A percentile compares a stretch with the other conserved stretches of the same genome.
phyloP scores from a whole-genome alignment of 2,797 vertebrate species.

The Limosa lapponica region DNA sequence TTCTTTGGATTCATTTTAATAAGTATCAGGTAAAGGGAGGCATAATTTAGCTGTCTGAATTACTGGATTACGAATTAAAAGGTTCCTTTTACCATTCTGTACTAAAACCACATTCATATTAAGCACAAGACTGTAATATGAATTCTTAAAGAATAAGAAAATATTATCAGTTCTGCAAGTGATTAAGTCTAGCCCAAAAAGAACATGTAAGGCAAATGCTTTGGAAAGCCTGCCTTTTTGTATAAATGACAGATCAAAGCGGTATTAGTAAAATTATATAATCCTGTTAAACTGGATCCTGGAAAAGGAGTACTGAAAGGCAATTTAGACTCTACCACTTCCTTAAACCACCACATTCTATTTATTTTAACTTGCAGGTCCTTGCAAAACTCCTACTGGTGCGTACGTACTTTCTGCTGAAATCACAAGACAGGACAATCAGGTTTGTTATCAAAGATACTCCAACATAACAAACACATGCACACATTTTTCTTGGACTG shows the following conservation, averaged over 20 bases:
- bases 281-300: conserved; percentile 62
- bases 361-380: conserved; percentile 44
- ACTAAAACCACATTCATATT: conserved; percentile 45
- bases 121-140: conserved; percentile 31
- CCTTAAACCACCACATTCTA: conserved; percentile 26
- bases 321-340: conserved; percentile 21
- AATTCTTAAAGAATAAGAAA: conserved; percentile 70
- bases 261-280: conserved; percentile 64
- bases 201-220: conserved; percentile 30
- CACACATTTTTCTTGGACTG: background rate
- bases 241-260: conserved; percentile 62
- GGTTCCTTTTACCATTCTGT: conserved; percentile 2
- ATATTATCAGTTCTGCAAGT: conserved; percentile 57
- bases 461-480: background rate
- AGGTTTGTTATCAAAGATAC: conserved; percentile 32
- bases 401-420: background rate
- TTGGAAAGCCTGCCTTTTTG: conserved; percentile 36
- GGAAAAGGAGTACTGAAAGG: conserved; percentile 29
- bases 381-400: background rate
- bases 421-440: conserved; percentile 15
- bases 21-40: conserved; percentile 60
- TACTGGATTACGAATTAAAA: conserved; percentile 64
- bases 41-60: conserved; percentile 59
- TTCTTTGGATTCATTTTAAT: conserved; percentile 8
- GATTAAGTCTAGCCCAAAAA: conserved; percentile 64